Evolutionary conservation across 2,113 vertebrate genomes (phyloP), one percentile per base, ranked within the genome.

Genomic region (Malaclemys terrapin): DNA sequence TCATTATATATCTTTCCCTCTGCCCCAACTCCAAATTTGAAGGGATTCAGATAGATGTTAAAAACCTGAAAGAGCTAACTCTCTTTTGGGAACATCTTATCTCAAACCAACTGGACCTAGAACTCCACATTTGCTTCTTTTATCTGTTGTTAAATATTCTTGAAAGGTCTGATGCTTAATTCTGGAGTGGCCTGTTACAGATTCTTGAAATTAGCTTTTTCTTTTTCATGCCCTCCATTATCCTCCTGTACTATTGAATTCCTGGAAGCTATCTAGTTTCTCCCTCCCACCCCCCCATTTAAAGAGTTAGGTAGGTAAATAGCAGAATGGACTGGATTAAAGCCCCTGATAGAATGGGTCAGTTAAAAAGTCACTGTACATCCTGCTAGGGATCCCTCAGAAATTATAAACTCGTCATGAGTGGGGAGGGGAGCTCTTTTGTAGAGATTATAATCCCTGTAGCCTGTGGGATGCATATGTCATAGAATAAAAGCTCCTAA

Each of bases 391-490:
- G 62, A 62, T 80, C 50, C 47, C 72, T 45, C 5, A 16, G 80
- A 85, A 20, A 0, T 0, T 10, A 17, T 45, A 56, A 54, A 1
- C 6, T 56, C 31, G 16, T 5, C 3, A 7, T 59, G 53, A 38
- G 69, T 17, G 7, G 8, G 17, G 6, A 56, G 38, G 38, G 52
- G 75, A 25, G 20, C 82, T 78, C 49, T 0, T 25, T 7, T 3
- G 0, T 42, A 80, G 38, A 31, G 31, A 8, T 19, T 88, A 10
- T n/a, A 29, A 91, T 69, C 59, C 53, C 29, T 31, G 50, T 87
- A 79, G 8, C 29, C 2, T 2, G 38, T 10, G 38, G 16, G 38
- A 47, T 38, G 56, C 56, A 49, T 5, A 0, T 57, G 47, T n/a
- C n/a, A 88, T 72, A 35, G 22, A 85, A 49, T 31, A 50, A 85